phyloP scores from a whole-genome alignment of 2,888 invertebrate species.

The Monochamus alternatus region DNA sequence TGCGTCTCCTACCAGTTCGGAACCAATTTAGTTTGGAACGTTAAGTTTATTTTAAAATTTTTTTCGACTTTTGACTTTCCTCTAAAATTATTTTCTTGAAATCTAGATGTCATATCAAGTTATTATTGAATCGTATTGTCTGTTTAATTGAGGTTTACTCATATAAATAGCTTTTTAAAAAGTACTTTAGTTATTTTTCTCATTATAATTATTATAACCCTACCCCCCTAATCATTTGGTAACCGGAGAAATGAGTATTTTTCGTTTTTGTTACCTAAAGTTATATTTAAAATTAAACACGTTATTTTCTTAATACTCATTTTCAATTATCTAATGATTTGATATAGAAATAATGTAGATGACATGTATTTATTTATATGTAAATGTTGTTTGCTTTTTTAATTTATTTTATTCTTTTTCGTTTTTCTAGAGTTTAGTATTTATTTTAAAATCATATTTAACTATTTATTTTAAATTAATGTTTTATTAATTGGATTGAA shows the following conservation, averaged over 20 bases:
- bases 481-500: constrained; percentile 56
- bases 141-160: constrained; percentile 63
- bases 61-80: constrained; percentile 26
- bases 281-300: neutral
- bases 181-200: constrained; percentile 34
- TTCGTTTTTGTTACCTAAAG: neutral
- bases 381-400: constrained; percentile 66
- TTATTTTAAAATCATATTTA: constrained; percentile 52
- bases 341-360: constrained; percentile 30
- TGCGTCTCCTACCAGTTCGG: constrained; percentile 57
- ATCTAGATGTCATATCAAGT: constrained; percentile 14
- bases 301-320: constrained; percentile 28
- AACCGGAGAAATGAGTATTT: constrained; percentile 17
- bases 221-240: constrained; percentile 25
- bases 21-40: constrained; percentile 52
- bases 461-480: constrained; percentile 54
- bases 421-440: constrained; percentile 48
- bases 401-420: constrained; percentile 53
- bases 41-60: neutral
- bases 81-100: too few relatives aligned
- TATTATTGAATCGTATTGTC: constrained; percentile 39
- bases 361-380: constrained; percentile 56
- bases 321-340: constrained; percentile 28
- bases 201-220: constrained; percentile 13
- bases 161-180: constrained; percentile 33